phyloP scores from a whole-genome alignment of 2,888 invertebrate species.

The Macrosoma leucophasiata region DNA sequence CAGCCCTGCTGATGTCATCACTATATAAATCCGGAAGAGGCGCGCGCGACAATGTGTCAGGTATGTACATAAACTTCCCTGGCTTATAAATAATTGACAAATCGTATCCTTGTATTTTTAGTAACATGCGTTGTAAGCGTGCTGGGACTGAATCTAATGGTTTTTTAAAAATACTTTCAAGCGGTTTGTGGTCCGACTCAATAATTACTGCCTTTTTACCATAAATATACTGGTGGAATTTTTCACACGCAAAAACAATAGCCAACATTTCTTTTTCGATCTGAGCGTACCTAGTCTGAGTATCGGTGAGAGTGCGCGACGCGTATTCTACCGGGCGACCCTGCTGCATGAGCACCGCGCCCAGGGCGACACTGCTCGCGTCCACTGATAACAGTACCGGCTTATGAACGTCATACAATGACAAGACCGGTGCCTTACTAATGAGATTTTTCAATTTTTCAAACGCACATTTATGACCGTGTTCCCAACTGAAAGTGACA shows the following conservation, averaged over 20 bases:
- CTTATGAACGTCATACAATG: conserved; percentile 14
- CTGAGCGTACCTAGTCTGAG: conserved; percentile 12
- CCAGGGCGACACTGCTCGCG: conserved; percentile 2
- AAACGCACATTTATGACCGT: background rate
- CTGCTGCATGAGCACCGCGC: background rate
- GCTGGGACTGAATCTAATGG: too few relatives aligned
- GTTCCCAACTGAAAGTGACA: too few relatives aligned
- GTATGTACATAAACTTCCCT: conserved; percentile 16
- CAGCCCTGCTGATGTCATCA: conserved; percentile 5
- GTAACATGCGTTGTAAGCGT: conserved; percentile 18
- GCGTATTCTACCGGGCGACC: background rate
- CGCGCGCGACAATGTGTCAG: conserved; percentile 18
- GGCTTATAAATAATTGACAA: too few relatives aligned
- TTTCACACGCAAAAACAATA: conserved; percentile 15
- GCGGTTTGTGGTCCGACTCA: conserved; percentile 16
- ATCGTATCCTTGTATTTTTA: conserved; percentile 17
- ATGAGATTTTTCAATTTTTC: background rate
- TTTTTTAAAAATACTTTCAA: conserved; percentile 18
- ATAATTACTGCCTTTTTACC: conserved; percentile 8
- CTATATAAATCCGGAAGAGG: conserved; percentile 12
- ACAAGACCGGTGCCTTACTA: conserved; percentile 15
- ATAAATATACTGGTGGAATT: conserved; percentile 16
- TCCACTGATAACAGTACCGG: conserved; percentile 1
- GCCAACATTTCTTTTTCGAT: conserved; percentile 18
- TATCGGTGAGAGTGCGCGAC: background rate